Evolutionary conservation across 2,113 vertebrate genomes (phyloP), one percentile per base, ranked within the genome.

Genomic region (Pachycephala philippinensis): DNA sequence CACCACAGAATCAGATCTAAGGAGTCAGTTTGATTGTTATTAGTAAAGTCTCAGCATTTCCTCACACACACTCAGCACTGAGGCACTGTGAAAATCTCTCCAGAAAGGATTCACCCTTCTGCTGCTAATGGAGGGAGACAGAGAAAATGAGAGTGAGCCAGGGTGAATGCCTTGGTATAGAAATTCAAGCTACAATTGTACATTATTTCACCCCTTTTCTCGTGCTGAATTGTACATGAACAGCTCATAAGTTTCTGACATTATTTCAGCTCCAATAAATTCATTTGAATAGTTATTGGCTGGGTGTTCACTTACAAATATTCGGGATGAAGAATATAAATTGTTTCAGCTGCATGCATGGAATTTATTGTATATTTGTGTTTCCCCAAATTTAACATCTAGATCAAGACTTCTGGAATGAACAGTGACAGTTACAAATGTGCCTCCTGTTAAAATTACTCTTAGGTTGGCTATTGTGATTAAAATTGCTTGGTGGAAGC

Each of bases 361-460:
- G 64, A 86, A 70, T 82, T 65, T 83, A 70, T 47, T 69, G 57
- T 15, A 14, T 60, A 31, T 90, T 90, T 89, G 45, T 89, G 42
- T 84, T 92, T 93, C 76, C 47, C 72, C 28, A 75, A 77, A 90
- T 78, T 66, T 37, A 81, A 50, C 54, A 57, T 80, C 76, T 45
- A 80, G 75, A 92, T 88, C 82, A 65, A 93, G 39, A 39, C 57
- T 95, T 75, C 71, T 81, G 64, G 30, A 93, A 95, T 68, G 56
- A 86, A 10, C 83, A 52, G 33, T 92, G 93, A 89, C 90, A 95
- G 83, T 63, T 84, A 95, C 56, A 90, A 95, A 95, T 90, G 88
- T 70, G 71, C 44, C 37, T 95, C 84, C 83, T 89, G 76, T 30
- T 89, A 63, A 84, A 93, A 92, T 89, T 89, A 90, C 76, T 84